A percentile compares a stretch with the other conserved stretches of the same genome.
Conservation (phyloP, 2,888 invertebrate species). For the Colostygia pectinataria region DNA sequence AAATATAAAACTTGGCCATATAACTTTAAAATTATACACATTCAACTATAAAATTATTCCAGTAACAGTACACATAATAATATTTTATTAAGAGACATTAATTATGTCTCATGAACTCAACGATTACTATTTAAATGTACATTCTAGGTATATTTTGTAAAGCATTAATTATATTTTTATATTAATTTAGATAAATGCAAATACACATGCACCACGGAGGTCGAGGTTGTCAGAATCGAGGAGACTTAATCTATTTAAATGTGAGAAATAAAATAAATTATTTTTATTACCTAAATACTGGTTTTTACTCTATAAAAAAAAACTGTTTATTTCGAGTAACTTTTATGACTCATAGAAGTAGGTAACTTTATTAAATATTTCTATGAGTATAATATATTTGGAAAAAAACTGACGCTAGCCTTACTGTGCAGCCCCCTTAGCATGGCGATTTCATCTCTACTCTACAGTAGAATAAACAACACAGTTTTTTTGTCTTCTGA, state of each 20-base stretch:
- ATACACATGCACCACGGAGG: constrained; percentile 21
- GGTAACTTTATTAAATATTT: too few species aligned
- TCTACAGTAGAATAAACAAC: too few species aligned
- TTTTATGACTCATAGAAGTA: too few species aligned
- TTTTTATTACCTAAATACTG: constrained; percentile 54
- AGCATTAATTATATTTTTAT: constrained; percentile 36
- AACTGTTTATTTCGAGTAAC: too few species aligned
- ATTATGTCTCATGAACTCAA: constrained; percentile 30
- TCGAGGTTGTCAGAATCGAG: constrained; percentile 40
- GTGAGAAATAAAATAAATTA: constrained; percentile 63
- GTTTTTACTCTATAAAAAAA: constrained; percentile 24
- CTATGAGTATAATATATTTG: too few species aligned
- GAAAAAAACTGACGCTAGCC: too few species aligned
- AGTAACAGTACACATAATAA: background rate
- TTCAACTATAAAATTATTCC: background rate
- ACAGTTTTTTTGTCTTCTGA: too few species aligned
- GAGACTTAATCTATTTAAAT: constrained; percentile 54
- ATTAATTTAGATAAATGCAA: constrained; percentile 29
- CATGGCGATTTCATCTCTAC: too few species aligned
- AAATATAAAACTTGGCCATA: background rate
- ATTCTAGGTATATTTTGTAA: constrained; percentile 24
- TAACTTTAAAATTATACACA: background rate
- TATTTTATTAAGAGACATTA: constrained; percentile 2
- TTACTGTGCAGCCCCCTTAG: too few species aligned
- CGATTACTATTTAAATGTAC: constrained; percentile 28